Base-by-base conservation (phyloP, 1,140 invertebrate genomes). In the Scaptodrosophila lebanonensis region DNA sequence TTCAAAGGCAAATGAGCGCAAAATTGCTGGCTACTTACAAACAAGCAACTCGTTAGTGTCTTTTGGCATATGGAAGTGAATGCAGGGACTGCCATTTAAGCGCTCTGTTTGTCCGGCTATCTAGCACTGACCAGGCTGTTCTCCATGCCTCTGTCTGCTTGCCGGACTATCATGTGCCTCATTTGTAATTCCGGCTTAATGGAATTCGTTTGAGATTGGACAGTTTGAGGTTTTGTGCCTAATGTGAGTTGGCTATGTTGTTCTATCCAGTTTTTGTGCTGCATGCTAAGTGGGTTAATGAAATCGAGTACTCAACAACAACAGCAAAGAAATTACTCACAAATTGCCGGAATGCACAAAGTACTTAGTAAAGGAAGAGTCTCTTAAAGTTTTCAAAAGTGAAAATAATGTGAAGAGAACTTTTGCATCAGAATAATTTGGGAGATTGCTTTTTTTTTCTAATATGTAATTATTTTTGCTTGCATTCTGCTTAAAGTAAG, bases 21-120 rank as follows among this genome's bases (percentile, higher is more conserved):
- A 56, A 56, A 49, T 62, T 38, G 59, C 9, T 56, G 48, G 51
- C n/a, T n/a, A n/a, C n/a, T n/a, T n/a, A n/a, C n/a, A n/a, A n/a
- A n/a, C n/a, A n/a, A n/a, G n/a, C n/a, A n/a, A n/a, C n/a, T n/a
- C n/a, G n/a, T n/a, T n/a, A n/a, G n/a, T n/a, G n/a, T n/a, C n/a
- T n/a, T n/a, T n/a, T n/a, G n/a, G n/a, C n/a, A n/a, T n/a, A n/a
- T n/a, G n/a, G n/a, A n/a, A n/a, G n/a, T n/a, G n/a, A n/a, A n/a
- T n/a, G n/a, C n/a, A n/a, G n/a, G n/a, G n/a, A n/a, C n/a, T 43
- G 47, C 45, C 40, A 58, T 43, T 58, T n/a, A n/a, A n/a, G n/a
- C n/a, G n/a, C n/a, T n/a, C n/a, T n/a, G n/a, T n/a, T n/a, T n/a
- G n/a, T n/a, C n/a, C n/a, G n/a, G n/a, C n/a, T n/a, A n/a, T n/a